Evolutionary conservation across 2,797 vertebrate species (phyloP), one percentile per base, ranked within the genome.

Genomic region (Emys orbicularis): DNA sequence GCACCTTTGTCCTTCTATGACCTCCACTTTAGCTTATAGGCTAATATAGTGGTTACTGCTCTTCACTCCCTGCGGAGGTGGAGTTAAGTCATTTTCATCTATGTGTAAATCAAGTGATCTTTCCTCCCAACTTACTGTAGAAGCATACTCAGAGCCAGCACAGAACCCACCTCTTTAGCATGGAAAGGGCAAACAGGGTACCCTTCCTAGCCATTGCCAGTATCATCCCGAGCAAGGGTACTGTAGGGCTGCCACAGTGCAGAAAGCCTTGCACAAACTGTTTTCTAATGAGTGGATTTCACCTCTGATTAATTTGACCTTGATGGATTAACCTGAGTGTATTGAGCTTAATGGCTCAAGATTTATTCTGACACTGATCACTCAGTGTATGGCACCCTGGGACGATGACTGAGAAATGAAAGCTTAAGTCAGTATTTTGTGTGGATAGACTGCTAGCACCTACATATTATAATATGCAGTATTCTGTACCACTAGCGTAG

Each of bases 311-410:
- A 84, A 88, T 86, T 72, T 80, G 27, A 72, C 57, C 1, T 10
- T 1, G 2, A 15, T 81, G 34, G 9, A 87, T 10, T 5, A 89
- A 27, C 0, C 1, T 2, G 74, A 52, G 13, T 19, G 19, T 18
- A 68, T 37, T 37, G 19, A 72, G 4, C n/a, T 91, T 13, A 79
- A 53, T 89, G 52, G 3, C 8, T 86, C 25, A 85, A 3, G 15
- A 4, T 12, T 87, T 50, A 10, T 29, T 74, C 27, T 56, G 57
- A 7, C 18, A 0, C 0, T 13, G n/a, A 10, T 83, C 61, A 12
- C 6, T 49, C 4, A 1, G 2, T 16, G 15, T 74, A 57, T 90
- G 12, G 41, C 6, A 53, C 12, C 9, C 29, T 59, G 3, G 13
- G 44, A 0, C 1, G 4, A 76, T 18, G 12, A 83, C 8, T 1